Base-by-base conservation (phyloP, 2,797 vertebrate genomes). In the Miichthys miiuy region DNA sequence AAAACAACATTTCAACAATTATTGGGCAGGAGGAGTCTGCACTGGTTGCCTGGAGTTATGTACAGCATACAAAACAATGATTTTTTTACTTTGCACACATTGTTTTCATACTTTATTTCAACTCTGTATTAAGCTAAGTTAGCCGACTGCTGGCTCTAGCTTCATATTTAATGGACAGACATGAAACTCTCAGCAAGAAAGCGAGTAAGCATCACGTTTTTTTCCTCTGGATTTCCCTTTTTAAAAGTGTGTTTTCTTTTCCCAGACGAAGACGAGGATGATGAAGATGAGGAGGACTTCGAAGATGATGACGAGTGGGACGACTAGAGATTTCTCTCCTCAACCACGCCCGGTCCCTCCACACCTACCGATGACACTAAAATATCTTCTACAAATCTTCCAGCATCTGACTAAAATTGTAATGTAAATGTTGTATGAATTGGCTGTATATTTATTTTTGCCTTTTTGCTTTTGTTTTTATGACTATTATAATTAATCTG, bases 281-380 rank as follows among this genome's bases (percentile, higher is more conserved):
- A 96, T 2, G 95, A 96, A 0, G 95, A 99, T 68, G 98, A 99
- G 17, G 98, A 99, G 93, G 98, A 99, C 93, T 99, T 98, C 90
- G 98, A 99, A 80, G 98, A 99, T 25, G 98, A 99, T 18, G 98
- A 99, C 2, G 98, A 99, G 94, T 99, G 98, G 98, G 98, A 99
- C 66, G 98, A 99, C 88, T 96, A 93, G 89, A 30, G 23, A 73
- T 11, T 1, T 21, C 21, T 17, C 5, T 41, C 23, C 7, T 8
- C 13, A 0, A 1, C 18, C 34, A 23, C 23, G 16, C 34, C 23
- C 23, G 11, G 11, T 13, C 13, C 6, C 5, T 50, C 6, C n/a
- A 63, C 62, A 57, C 76, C 88, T 76, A 48, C 78, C 69, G 75
- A 68, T 83, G 68, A 92, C 88, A 89, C 91, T 90, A 92, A 89